Conservation (phyloP, 2,113 vertebrate species). For the Galeopterus variegatus region DNA sequence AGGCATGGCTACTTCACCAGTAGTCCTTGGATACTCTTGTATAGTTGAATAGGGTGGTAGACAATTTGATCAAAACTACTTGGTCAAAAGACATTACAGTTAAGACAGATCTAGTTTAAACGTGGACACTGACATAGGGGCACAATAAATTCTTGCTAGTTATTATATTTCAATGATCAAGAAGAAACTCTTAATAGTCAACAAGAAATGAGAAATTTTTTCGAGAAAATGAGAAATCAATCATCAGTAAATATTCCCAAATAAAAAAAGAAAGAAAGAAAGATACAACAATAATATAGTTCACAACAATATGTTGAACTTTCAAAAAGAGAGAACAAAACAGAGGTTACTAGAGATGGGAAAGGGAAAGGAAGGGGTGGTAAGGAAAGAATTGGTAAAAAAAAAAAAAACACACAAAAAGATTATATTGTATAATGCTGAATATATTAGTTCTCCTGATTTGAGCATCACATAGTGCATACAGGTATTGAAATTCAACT, state of each 20-base stretch:
- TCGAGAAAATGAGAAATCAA: slow-evolving; percentile 12
- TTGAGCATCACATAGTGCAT: too few relatives aligned
- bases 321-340: too few relatives aligned
- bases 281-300: too few relatives aligned
- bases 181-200: neutral
- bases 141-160: neutral
- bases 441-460: too few relatives aligned
- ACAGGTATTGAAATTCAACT: too few relatives aligned
- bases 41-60: neutral
- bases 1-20: neutral
- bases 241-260: neutral
- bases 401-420: too few relatives aligned
- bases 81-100: neutral
- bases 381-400: too few relatives aligned
- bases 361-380: too few relatives aligned
- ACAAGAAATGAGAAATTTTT: neutral
- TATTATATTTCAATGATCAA: neutral
- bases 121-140: neutral
- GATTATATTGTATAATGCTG: too few relatives aligned
- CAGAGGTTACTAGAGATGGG: too few relatives aligned
- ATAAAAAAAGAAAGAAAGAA: too few relatives aligned
- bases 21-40: neutral
- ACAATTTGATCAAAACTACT: neutral
- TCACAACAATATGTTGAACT: too few relatives aligned
- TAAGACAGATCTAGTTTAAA: neutral